phyloP scores from a whole-genome alignment of 2,113 vertebrate species.

The Anoplopoma fimbria region DNA sequence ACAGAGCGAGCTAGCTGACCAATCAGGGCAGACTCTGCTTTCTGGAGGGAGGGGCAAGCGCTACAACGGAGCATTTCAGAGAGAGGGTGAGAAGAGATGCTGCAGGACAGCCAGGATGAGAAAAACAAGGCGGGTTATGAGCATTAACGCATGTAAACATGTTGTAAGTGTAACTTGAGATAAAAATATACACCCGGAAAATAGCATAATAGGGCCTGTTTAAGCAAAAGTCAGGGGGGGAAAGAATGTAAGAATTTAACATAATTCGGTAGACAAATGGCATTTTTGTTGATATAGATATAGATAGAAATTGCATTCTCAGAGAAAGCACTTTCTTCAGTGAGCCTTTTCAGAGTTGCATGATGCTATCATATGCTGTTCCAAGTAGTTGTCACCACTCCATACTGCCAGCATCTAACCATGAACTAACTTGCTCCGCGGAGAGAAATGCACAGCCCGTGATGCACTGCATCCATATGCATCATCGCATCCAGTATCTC shows the following conservation, averaged over 20 bases:
- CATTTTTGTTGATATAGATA: not conserved
- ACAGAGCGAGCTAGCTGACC: no score
- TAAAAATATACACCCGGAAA: no score
- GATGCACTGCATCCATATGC: slow-evolving; percentile 49
- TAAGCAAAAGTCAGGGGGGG: not conserved
- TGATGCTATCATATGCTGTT: slow-evolving; percentile 22
- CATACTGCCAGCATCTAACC: slow-evolving; percentile 24
- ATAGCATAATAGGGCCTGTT: no score
- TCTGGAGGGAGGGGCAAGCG: no score
- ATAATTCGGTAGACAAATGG: not conserved
- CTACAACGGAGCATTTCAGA: no score
- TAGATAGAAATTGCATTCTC: slow-evolving; percentile 1
- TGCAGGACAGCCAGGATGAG: no score
- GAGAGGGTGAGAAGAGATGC: no score
- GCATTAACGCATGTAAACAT: no score
- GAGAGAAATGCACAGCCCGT: slow-evolving; percentile 17
- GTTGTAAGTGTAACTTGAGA: no score
- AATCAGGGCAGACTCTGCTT: no score
- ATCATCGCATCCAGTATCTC: slow-evolving; percentile 48
- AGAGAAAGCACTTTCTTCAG: not conserved
- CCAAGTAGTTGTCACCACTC: slow-evolving; percentile 26
- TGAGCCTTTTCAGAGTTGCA: slow-evolving; percentile 6
- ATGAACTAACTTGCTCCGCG: slow-evolving; percentile 3
- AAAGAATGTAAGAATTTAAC: slow-evolving; percentile 4
- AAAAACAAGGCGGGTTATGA: no score